Evolutionary conservation across 2,888 invertebrate genomes (phyloP).

Genomic region (Caenorhabditis uteleia): DNA sequence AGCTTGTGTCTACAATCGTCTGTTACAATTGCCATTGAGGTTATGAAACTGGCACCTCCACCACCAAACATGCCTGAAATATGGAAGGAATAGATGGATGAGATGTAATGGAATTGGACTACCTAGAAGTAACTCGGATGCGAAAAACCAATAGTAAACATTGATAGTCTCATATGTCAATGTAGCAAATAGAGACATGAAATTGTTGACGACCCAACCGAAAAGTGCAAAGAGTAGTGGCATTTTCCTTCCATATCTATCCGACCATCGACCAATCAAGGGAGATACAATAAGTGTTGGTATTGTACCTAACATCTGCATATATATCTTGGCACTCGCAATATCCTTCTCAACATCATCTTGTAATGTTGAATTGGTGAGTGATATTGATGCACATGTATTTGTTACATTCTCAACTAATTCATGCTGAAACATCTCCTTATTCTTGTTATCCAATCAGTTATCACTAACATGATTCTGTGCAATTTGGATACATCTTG

Average conservation of each 20-base stretch:
- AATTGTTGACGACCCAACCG: constrained; percentile 44
- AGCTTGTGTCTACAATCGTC: constrained; percentile 58
- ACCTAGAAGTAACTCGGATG: constrained; percentile 44
- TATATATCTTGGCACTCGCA: constrained; percentile 55
- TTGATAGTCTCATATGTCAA: constrained; percentile 53
- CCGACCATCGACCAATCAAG: constrained; percentile 61
- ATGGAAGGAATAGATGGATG: too few relatives aligned
- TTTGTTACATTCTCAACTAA: constrained; percentile 43
- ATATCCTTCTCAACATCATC: constrained; percentile 63
- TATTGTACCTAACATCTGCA: constrained; percentile 53
- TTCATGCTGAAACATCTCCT: constrained; percentile 9
- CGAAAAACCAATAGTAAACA: constrained; percentile 55
- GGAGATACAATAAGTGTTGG: constrained; percentile 55
- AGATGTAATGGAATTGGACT: too few relatives aligned
- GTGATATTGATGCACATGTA: constrained; percentile 51
- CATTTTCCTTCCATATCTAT: constrained; percentile 49
- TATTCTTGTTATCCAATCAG: not conserved
- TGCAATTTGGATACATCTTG: constrained; percentile 53
- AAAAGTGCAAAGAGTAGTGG: constrained; percentile 53
- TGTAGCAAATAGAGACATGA: constrained; percentile 46
- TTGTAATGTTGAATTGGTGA: constrained; percentile 53
- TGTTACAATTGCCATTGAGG: constrained; percentile 56
- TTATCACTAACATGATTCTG: not conserved
- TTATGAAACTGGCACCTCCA: constrained; percentile 51
- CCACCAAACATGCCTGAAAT: constrained; percentile 46